Percentiles rank a stretch among this genome's conserved stretches.
Conservation (phyloP, 1,140 invertebrate species). For the Antheraea pernyi region DNA sequence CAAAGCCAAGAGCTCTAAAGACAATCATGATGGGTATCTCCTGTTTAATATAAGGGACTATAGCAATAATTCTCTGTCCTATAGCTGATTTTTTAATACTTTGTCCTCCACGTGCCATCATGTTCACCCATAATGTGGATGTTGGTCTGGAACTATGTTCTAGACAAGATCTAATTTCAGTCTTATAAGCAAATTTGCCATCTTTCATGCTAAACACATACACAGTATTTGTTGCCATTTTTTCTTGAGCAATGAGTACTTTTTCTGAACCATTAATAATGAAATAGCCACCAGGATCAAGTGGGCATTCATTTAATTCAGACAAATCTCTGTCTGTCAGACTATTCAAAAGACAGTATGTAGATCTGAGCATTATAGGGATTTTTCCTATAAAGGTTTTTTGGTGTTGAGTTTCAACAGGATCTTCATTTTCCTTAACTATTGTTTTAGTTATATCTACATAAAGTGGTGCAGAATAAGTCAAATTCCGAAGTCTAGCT, state of each 20-base stretch:
- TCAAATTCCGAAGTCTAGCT: conserved; percentile 92
- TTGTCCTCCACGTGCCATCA: conserved; percentile 98
- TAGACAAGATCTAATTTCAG: conserved; percentile 97
- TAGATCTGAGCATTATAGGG: conserved; percentile 98
- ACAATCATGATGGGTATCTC: conserved; percentile 99
- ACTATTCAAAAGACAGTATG: conserved; percentile 96
- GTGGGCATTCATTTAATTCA: conserved; percentile 98
- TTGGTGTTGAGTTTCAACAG: conserved; percentile 95
- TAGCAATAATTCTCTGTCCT: conserved; percentile 98
- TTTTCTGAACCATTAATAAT: conserved; percentile 98
- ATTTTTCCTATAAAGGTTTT: conserved; percentile 99
- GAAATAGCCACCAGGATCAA: conserved; percentile 98
- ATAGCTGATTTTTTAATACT: conserved; percentile 98
- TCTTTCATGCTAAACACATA: conserved; percentile 99
- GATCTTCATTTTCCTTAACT: conserved; percentile 93
- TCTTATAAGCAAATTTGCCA: conserved; percentile 98
- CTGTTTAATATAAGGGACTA: conserved; percentile 98
- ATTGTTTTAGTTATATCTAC: conserved; percentile 99
- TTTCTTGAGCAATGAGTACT: conserved; percentile 98
- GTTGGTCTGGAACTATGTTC: conserved; percentile 97
- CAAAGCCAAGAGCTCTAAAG: conserved; percentile 97
- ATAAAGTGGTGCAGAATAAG: conserved; percentile 98
- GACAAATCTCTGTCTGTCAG: conserved; percentile 98
- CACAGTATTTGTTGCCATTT: conserved; percentile 99
- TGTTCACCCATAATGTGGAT: conserved; percentile 99